phyloP scores from a whole-genome alignment of 2,797 vertebrate genomes.

The Hirundo rustica region DNA sequence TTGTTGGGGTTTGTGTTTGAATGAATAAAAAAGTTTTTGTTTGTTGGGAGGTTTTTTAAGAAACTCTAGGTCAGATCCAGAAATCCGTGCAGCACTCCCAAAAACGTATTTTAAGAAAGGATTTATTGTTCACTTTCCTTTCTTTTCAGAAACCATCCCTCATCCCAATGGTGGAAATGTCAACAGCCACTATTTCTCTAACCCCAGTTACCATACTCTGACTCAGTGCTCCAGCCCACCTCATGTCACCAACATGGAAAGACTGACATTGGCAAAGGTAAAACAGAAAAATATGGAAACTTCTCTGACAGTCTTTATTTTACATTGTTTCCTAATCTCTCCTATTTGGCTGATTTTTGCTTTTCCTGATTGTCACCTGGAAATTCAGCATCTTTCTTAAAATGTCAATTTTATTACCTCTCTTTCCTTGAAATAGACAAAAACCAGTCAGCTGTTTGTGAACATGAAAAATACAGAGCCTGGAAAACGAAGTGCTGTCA shows the following conservation, averaged over 20 bases:
- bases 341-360: background rate
- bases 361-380: background rate
- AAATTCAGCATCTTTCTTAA: background rate
- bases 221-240: conserved; percentile 85
- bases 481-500: conserved; percentile 77
- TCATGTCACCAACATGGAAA: conserved; percentile 78
- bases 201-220: conserved; percentile 95
- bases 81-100: background rate
- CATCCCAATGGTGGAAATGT: conserved; percentile 79
- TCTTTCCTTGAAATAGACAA: conserved; percentile 75
- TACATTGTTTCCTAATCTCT: background rate
- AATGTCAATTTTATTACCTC: background rate
- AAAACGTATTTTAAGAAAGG: background rate
- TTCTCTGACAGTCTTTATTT: background rate
- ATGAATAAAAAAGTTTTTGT: background rate
- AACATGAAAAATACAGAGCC: conserved; percentile 86
- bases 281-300: background rate
- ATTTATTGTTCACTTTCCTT: background rate
- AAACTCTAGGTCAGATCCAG: background rate
- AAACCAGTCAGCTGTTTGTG: conserved; percentile 86
- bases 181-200: conserved; percentile 93
- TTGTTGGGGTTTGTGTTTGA: background rate
- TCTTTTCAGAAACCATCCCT: conserved; percentile 82
- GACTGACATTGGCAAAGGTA: conserved; percentile 83
- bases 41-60: background rate